Base-by-base conservation (phyloP, 2,113 vertebrate genomes). In the Coryphaenoides rupestris region DNA sequence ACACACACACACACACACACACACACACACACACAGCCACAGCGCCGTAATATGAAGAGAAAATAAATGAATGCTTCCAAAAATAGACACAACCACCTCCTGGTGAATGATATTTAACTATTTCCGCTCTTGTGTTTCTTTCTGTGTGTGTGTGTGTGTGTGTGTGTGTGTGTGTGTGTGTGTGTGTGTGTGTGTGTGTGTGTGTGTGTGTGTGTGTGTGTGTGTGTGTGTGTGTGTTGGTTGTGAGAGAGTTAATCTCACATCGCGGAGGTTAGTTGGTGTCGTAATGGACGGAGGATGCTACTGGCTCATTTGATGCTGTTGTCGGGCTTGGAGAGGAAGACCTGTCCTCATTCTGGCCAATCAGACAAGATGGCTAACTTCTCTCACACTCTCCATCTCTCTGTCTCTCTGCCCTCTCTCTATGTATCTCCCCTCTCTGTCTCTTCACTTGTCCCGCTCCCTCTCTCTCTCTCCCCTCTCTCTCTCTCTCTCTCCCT, bases 31-130 rank as follows among this genome's bases (percentile, higher is more conserved):
- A 12, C 33, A 33, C 28, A 78, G n/a, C n/a, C n/a, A n/a, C n/a
- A n/a, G n/a, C n/a, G n/a, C n/a, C n/a, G 13, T 40, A 40, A 40
- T 10, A 40, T 6, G 33, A 7, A 40, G 33, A 40, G 33, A 9
- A 40, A 40, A 69, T 57, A 79, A 80, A 79, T 63, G 63, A 74
- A 68, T 24, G 68, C 66, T 73, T 84, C 82, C 73, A 78, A 79
- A 84, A 86, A 85, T 86, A 85, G 79, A 23, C 56, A 50, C n/a
- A n/a, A n/a, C 83, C 72, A 86, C 78, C 78, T 84, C 78, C 76
- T 84, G 79, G 80, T 75, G 60, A 69, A 28, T 70, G 58, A 63
- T 66, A 69, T 69, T 79, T 62, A 78, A 63, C 55, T 62, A 21
- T 47, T 52, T n/a, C 54, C 19, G 58, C 58, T 53, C 3, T 22